Evolutionary conservation across 1,140 invertebrate species (phyloP).

Genomic region (Phymorhynchus buccinoides): DNA sequence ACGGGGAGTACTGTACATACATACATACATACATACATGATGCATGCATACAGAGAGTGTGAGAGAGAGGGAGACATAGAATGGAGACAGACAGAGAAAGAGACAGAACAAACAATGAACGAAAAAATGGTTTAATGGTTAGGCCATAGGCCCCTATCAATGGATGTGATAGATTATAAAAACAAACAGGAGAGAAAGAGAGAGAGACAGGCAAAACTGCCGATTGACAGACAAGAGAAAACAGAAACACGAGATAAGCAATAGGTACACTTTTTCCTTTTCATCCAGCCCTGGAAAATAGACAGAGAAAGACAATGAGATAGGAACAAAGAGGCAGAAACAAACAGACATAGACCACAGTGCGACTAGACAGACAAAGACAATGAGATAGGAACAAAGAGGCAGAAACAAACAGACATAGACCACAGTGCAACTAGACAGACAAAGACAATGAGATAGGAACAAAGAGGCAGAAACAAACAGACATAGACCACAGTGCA

Average conservation of each 20-base stretch:
- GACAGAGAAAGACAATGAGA: not conserved
- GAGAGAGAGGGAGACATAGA: no score
- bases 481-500: not conserved
- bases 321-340: not conserved
- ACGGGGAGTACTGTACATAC: no score
- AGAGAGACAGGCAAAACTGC: no score
- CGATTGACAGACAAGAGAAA: not conserved
- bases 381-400: not conserved
- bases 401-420: not conserved
- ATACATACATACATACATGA: no score
- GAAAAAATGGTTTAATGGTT: no score
- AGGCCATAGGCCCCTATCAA: no score
- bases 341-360: not conserved
- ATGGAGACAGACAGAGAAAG: no score
- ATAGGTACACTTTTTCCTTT: no score
- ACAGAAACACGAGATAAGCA: not conserved
- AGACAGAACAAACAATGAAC: no score
- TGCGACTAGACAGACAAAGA: not conserved
- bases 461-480: conserved; percentile 2
- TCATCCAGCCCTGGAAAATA: not conserved
- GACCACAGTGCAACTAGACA: conserved; percentile 3
- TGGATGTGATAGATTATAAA: no score
- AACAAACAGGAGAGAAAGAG: no score
- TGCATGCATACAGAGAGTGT: no score
- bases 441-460: not conserved